Conservation (phyloP, 2,797 vertebrate genomes). For the Anguilla pacifica region DNA sequence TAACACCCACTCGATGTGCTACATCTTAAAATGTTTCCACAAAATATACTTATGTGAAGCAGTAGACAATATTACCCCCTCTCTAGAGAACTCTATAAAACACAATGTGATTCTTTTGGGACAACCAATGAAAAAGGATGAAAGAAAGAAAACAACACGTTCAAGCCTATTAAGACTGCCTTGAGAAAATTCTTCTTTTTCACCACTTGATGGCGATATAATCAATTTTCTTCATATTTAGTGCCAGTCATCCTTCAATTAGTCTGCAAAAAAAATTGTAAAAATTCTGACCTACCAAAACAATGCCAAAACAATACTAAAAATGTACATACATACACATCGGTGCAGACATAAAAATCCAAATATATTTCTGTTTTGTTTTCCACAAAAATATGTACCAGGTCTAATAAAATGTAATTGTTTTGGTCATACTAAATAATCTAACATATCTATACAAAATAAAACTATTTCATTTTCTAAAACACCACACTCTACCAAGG, state of each 20-base stretch:
- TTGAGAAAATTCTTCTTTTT: not conserved
- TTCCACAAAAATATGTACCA: not conserved
- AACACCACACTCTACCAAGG: not conserved
- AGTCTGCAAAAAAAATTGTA: not conserved
- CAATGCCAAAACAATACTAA: not conserved
- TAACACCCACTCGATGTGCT: not conserved
- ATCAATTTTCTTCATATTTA: not conserved
- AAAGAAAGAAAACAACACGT: not conserved
- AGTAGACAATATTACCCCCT: not conserved
- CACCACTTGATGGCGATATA: conserved; percentile 28
- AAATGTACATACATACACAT: not conserved
- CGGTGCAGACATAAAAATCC: not conserved
- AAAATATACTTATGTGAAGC: not conserved
- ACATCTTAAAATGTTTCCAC: not conserved
- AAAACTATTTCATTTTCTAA: not conserved
- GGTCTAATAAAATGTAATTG: not conserved
- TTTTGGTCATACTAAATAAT: not conserved
- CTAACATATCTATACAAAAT: not conserved
- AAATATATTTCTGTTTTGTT: not conserved
- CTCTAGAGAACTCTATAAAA: not conserved
- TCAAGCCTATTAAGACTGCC: not conserved
- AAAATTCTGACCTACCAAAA: not conserved
- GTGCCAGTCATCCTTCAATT: not conserved
- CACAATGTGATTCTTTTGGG: not conserved
- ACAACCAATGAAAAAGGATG: not conserved